A percentile compares a stretch with the other conserved stretches of the same genome.
Evolutionary conservation across 2,113 vertebrate genomes (phyloP).

Genomic region (Sakesphorus luctuosus): DNA sequence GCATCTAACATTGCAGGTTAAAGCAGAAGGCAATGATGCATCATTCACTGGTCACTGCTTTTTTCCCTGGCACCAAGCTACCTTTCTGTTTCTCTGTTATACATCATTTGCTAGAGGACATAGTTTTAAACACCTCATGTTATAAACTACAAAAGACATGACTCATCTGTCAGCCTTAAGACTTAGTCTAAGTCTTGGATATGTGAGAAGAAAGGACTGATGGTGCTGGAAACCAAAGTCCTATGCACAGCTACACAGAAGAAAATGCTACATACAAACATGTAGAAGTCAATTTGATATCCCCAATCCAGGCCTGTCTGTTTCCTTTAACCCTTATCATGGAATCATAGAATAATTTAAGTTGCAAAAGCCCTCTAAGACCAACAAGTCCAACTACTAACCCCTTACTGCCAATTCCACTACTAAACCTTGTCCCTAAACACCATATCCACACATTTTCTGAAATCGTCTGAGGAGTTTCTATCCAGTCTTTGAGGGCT

Average conservation of each 20-base stretch:
- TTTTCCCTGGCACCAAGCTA: neutral
- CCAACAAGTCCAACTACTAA: neutral
- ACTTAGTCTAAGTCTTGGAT: neutral
- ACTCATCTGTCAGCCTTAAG: neutral
- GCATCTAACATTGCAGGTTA: neutral
- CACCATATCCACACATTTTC: neutral
- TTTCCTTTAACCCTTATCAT: neutral
- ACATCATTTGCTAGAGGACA: neutral
- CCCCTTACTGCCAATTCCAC: neutral
- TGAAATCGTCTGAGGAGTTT: neutral
- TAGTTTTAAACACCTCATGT: neutral
- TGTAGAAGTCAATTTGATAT: neutral
- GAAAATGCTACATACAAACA: neutral
- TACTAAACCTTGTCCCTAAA: neutral
- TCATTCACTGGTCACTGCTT: neutral
- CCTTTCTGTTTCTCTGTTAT: neutral
- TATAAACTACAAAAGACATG: neutral
- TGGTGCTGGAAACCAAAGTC: neutral
- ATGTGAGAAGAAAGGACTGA: neutral
- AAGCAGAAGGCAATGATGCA: neutral
- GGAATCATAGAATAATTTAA: neutral
- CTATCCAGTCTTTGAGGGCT: neutral
- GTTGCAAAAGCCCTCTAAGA: neutral
- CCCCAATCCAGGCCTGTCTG: neutral
- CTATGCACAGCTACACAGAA: neutral